Evolutionary conservation across 1,140 invertebrate species (phyloP).

Genomic region (Drosophila ohnishii): DNA sequence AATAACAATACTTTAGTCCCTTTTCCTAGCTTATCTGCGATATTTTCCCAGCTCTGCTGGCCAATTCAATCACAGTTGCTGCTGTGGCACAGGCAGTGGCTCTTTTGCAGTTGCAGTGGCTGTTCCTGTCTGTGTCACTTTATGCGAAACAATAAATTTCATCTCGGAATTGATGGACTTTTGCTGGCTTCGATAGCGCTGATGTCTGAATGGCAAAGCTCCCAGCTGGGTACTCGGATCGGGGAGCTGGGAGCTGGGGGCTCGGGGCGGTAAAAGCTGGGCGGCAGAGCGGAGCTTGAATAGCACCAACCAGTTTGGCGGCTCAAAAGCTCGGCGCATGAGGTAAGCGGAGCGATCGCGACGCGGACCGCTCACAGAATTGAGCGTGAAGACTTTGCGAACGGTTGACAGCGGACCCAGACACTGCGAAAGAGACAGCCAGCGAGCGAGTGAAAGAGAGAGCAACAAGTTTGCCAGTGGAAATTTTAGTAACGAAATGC

Average conservation of each 20-base stretch:
- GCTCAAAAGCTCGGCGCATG: slow-evolving; percentile 73
- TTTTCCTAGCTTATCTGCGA: no score
- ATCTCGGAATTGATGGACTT: slow-evolving; percentile 57
- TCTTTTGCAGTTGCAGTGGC: slow-evolving; percentile 24
- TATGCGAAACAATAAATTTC: slow-evolving; percentile 59
- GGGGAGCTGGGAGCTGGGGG: background rate
- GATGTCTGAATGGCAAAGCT: slow-evolving; percentile 30
- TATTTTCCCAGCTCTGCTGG: slow-evolving; percentile 1
- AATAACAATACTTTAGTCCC: background rate
- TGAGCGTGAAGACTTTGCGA: slow-evolving; percentile 80
- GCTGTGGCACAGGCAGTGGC: background rate
- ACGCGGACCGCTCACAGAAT: slow-evolving; percentile 65
- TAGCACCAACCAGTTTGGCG: slow-evolving; percentile 61
- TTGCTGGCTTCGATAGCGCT: slow-evolving; percentile 39
- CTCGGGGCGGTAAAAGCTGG: slow-evolving; percentile 1
- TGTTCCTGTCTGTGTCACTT: slow-evolving; percentile 40
- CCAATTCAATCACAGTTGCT: slow-evolving; percentile 43
- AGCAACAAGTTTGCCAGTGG: slow-evolving; percentile 78
- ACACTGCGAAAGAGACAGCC: slow-evolving; percentile 33
- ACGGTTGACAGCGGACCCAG: slow-evolving; percentile 73
- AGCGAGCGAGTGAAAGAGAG: slow-evolving; percentile 46
- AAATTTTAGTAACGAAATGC: slow-evolving; percentile 80
- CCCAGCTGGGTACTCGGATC: background rate
- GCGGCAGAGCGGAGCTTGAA: slow-evolving; percentile 29
- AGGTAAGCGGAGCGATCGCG: slow-evolving; percentile 71